phyloP scores from a whole-genome alignment of 1,140 invertebrate species.

The Phortica variegata region DNA sequence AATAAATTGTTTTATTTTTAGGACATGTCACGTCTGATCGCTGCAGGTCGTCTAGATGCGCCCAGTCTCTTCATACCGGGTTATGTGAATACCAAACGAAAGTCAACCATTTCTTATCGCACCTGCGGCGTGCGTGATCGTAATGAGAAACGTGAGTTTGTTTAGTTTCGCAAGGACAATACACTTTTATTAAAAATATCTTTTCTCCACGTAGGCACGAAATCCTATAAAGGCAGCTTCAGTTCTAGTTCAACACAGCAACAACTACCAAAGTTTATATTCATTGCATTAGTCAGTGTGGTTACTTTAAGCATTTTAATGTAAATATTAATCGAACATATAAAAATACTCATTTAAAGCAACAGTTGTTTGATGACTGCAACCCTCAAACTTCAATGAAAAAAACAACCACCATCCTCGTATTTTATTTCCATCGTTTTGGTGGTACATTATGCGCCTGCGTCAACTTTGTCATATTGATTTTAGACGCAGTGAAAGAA shows the following conservation, averaged over 20 bases:
- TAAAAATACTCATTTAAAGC: too few species aligned
- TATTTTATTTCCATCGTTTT: too few species aligned
- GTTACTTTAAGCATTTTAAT: not conserved
- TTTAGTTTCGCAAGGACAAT: not conserved
- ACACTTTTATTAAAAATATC: not conserved
- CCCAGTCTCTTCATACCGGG: constrained; percentile 79
- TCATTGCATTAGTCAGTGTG: constrained; percentile 13
- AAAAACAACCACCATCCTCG: too few species aligned
- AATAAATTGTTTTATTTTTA: not conserved
- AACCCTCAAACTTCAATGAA: constrained; percentile 1
- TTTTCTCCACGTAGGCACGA: constrained; percentile 25
- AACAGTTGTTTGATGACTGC: not conserved
- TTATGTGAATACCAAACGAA: constrained; percentile 70
- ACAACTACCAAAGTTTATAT: constrained; percentile 34
- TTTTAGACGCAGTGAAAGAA: too few species aligned
- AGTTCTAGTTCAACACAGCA: constrained; percentile 24
- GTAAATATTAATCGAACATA: too few species aligned
- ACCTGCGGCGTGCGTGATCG: constrained; percentile 73
- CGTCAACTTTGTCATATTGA: too few species aligned
- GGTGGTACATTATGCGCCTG: constrained; percentile 12
- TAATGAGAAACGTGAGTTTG: constrained; percentile 63
- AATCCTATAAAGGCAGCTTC: constrained; percentile 33
- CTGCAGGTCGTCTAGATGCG: constrained; percentile 69
- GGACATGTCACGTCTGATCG: constrained; percentile 71
- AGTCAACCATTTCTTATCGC: constrained; percentile 69